A percentile compares a stretch with the other conserved stretches of the same genome.
Conservation (phyloP, 2,888 invertebrate genomes). For the Hydriomena furcata region DNA sequence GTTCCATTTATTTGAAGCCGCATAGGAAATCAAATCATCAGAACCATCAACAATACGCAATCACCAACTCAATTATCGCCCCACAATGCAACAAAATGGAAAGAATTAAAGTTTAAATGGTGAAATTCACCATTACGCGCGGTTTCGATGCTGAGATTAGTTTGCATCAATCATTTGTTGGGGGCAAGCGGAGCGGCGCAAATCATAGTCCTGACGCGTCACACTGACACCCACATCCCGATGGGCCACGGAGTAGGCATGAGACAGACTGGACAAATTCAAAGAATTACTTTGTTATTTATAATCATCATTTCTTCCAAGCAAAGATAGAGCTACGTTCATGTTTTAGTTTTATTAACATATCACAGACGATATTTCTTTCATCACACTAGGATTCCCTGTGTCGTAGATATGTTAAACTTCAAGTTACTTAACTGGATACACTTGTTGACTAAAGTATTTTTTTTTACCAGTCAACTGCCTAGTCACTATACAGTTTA, state of each 20-base stretch:
- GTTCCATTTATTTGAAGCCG: neutral
- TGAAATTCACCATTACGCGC: conserved; percentile 63
- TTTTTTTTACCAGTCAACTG: no score
- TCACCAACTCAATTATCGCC: conserved; percentile 37
- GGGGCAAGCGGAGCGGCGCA: conserved; percentile 74
- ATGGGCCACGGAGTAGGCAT: conserved; percentile 21
- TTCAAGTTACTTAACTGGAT: no score
- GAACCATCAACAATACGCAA: conserved; percentile 23
- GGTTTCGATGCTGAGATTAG: conserved; percentile 70
- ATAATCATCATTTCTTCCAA: no score
- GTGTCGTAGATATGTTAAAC: no score
- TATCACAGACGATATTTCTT: no score
- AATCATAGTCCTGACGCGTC: conserved; percentile 78
- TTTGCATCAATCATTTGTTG: conserved; percentile 72
- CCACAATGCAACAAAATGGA: conserved; percentile 41
- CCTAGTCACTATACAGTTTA: no score
- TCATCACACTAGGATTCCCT: no score
- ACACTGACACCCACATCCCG: conserved; percentile 74
- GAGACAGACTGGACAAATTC: neutral
- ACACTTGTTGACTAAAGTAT: no score
- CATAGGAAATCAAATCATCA: conserved; percentile 5
- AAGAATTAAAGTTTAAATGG: conserved; percentile 51
- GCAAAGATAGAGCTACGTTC: no score
- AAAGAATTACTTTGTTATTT: no score
- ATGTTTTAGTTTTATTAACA: no score